Evolutionary conservation across 2,888 invertebrate genomes (phyloP).

Genomic region (Drosophila buzzatii): DNA sequence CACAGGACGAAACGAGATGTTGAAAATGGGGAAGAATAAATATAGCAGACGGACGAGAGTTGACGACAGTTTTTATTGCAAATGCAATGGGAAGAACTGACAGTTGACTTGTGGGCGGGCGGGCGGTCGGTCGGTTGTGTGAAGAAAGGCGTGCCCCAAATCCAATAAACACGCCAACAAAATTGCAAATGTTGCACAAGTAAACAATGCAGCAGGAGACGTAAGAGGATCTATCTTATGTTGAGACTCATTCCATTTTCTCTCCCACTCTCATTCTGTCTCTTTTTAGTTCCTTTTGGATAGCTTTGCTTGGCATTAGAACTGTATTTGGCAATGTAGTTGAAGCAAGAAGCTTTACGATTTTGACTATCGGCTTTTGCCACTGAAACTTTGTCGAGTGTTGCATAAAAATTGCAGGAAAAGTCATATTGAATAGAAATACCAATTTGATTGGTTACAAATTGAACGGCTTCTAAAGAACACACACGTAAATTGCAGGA

Average conservation of each 20-base stretch:
- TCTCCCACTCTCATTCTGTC: background rate
- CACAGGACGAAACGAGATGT: slow-evolving; percentile 5
- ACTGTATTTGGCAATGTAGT: slow-evolving; percentile 25
- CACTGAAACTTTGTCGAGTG: slow-evolving; percentile 24
- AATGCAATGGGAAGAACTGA: slow-evolving; percentile 26
- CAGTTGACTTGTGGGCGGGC: slow-evolving; percentile 32
- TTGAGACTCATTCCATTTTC: background rate
- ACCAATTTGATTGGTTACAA: slow-evolving; percentile 16
- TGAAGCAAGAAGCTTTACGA: slow-evolving; percentile 5
- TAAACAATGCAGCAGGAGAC: slow-evolving; percentile 7
- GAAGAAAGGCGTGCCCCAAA: slow-evolving; percentile 25
- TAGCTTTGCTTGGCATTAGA: slow-evolving; percentile 39
- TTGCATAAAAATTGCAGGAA: background rate
- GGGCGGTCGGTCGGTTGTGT: too few relatives aligned
- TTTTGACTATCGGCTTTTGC: slow-evolving; percentile 7
- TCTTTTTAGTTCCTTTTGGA: background rate
- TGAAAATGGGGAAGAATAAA: slow-evolving; percentile 4
- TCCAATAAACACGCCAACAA: slow-evolving; percentile 59
- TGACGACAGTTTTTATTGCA: slow-evolving; percentile 20
- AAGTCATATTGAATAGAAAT: slow-evolving; percentile 17
- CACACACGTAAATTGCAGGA: background rate
- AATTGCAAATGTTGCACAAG: slow-evolving; percentile 33
- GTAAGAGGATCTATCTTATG: slow-evolving; percentile 1
- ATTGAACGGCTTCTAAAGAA: background rate
- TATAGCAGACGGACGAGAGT: slow-evolving; percentile 10